A percentile compares a stretch with the other conserved stretches of the same genome.
These are phyloP conservation scores for Wasmannia auropunctata DNA, from an alignment of 1,140 invertebrate genomes.

Conservation along the genomic window DNA sequence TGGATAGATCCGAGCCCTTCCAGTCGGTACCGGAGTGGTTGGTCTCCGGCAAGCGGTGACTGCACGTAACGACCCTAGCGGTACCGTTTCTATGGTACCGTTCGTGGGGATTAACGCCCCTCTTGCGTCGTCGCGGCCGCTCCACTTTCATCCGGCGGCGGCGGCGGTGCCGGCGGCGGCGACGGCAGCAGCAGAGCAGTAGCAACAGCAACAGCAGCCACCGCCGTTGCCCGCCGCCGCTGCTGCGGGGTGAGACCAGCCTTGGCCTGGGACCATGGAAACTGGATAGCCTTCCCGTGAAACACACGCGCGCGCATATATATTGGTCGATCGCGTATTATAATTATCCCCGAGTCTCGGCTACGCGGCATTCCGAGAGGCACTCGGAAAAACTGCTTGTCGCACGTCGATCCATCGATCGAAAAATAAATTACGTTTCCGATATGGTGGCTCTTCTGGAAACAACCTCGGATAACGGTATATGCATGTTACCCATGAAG, in stretches of 20 bases:
- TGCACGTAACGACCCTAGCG: slow-evolving; percentile 78
- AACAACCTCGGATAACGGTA: background rate
- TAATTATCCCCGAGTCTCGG: slow-evolving; percentile 30
- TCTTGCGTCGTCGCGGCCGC: slow-evolving; percentile 71
- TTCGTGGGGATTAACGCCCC: slow-evolving; percentile 81
- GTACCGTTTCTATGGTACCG: slow-evolving; percentile 85
- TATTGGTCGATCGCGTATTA: slow-evolving; percentile 53
- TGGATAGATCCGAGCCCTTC: slow-evolving; percentile 20
- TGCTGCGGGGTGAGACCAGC: slow-evolving; percentile 64
- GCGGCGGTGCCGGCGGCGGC: background rate
- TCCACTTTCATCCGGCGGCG: slow-evolving; percentile 67
- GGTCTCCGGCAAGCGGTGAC: slow-evolving; percentile 56
- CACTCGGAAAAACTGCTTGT: slow-evolving; percentile 14
- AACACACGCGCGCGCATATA: slow-evolving; percentile 20
- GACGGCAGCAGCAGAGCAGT: no score
- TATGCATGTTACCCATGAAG: background rate
- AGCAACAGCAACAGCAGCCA: no score
- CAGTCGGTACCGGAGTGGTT: slow-evolving; percentile 63
- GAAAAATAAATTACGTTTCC: background rate
- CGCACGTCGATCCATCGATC: slow-evolving; percentile 21
- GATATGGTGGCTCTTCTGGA: slow-evolving; percentile 12
- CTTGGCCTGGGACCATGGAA: slow-evolving; percentile 68
- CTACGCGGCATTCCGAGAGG: background rate
- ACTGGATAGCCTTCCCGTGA: slow-evolving; percentile 58
- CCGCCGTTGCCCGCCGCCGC: slow-evolving; percentile 63